Base-by-base conservation (phyloP, 2,888 invertebrate species). In the Merodon equestris region DNA sequence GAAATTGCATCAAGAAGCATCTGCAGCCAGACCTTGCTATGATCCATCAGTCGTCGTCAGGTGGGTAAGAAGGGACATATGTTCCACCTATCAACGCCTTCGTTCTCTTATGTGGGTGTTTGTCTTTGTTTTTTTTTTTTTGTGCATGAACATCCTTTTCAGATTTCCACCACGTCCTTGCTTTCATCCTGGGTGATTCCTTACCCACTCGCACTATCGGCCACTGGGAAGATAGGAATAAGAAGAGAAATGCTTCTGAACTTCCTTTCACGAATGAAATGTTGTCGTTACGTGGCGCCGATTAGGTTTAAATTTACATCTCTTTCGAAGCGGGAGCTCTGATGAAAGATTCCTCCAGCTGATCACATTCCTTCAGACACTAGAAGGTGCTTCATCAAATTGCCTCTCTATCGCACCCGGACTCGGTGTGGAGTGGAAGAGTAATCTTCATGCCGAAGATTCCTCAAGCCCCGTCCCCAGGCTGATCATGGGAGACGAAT, bases 231-330 rank as follows among this genome's bases (percentile, higher is more conserved):
- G 79, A 74, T 79, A 68, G 63, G 58, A 27, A 27, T 27, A 73
- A 71, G 54, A 77, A 79, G 74, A 79, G 68, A 79, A 79, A 79
- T 79, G 73, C 54, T 36, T 73, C 73, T 74, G 63, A 68, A 74
- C 79, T 73, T 79, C 73, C 60, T 79, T 74, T 74, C 73, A 79
- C 73, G 74, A 79, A 74, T 77, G 77, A 77, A 77, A 74, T 81
- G 77, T 74, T 74, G 54, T 77, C 70, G 45, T 66, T 77, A 81
- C 81, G 81, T 81, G 81, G 73, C 81, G 74, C 73, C 77, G 73
- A 77, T 81, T 81, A 81, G 76, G 81, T 76, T 81, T 58, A 54
- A 75, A 81, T 81, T 81, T 81, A 81, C 75, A 81, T 81, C 81
- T 76, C 72, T 76, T 81, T 81, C 68, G 73, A 68, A 68, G 73